phyloP scores from a whole-genome alignment of 2,888 invertebrate species.

The Elegia similella region DNA sequence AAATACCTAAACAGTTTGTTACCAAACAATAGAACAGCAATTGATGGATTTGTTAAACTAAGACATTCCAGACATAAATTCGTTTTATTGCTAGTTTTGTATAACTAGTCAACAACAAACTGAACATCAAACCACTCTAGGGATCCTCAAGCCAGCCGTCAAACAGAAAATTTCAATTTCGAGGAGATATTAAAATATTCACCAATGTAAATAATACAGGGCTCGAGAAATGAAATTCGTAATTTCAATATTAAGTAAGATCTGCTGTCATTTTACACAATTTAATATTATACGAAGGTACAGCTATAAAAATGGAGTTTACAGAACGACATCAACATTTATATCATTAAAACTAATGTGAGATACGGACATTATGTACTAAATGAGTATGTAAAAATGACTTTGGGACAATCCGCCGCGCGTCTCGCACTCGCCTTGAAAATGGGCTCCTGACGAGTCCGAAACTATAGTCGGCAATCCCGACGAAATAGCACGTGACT shows the following conservation, averaged over 20 bases:
- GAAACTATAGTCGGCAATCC: too few relatives aligned
- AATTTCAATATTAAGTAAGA: conserved; percentile 36
- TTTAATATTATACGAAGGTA: conserved; percentile 35
- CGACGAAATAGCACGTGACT: too few relatives aligned
- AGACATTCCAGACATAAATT: too few relatives aligned
- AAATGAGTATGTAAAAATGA: too few relatives aligned
- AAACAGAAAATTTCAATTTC: conserved; percentile 11
- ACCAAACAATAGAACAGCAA: too few relatives aligned
- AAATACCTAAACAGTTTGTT: too few relatives aligned
- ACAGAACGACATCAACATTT: background rate
- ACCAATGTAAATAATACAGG: conserved; percentile 22
- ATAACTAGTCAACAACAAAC: background rate
- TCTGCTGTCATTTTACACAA: conserved; percentile 29
- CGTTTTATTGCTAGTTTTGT: background rate
- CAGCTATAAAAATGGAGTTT: background rate
- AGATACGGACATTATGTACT: too few relatives aligned
- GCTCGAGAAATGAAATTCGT: conserved; percentile 27
- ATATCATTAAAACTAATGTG: too few relatives aligned
- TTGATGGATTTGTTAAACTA: too few relatives aligned
- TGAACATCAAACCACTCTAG: conserved; percentile 1
- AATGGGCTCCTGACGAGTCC: too few relatives aligned
- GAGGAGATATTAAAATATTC: conserved; percentile 13
- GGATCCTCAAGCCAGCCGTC: background rate
- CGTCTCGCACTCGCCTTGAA: too few relatives aligned
- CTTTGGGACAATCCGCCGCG: too few relatives aligned